phyloP scores from a whole-genome alignment of 2,797 vertebrate species.

The Notamacropus eugenii region DNA sequence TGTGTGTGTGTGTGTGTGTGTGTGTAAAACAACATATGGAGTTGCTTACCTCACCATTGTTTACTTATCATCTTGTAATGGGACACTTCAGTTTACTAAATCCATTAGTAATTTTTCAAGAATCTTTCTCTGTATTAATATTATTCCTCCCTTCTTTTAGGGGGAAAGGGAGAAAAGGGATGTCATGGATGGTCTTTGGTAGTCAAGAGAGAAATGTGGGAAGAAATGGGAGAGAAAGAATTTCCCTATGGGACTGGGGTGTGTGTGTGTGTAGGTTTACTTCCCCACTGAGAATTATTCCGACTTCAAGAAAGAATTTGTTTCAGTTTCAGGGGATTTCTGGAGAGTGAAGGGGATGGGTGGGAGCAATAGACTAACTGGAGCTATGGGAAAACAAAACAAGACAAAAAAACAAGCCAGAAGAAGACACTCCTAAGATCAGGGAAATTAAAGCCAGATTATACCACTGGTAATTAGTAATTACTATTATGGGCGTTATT shows the following conservation, averaged over 20 bases:
- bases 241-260: not conserved
- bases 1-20: not conserved
- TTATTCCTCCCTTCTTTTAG: slow-evolving; percentile 2
- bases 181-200: not conserved
- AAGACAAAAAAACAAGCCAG: not conserved
- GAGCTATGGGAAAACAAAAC: not conserved
- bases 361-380: not conserved
- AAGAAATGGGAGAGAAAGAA: not conserved
- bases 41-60: slow-evolving; percentile 76
- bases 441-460: slow-evolving; percentile 29
- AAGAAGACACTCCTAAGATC: slow-evolving; percentile 8
- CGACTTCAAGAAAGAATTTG: slow-evolving; percentile 38
- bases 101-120: slow-evolving; percentile 42
- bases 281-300: not conserved
- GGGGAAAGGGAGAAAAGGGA: not conserved
- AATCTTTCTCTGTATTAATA: not conserved
- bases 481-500: slow-evolving; percentile 20
- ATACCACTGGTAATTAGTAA: slow-evolving; percentile 54
- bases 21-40: slow-evolving; percentile 18
- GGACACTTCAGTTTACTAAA: slow-evolving; percentile 72
- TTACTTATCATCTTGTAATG: slow-evolving; percentile 80
- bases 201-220: not conserved
- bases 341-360: not conserved
- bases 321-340: not conserved
- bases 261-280: not conserved